These are phyloP conservation scores for Origma solitaria DNA, from an alignment of 2,113 vertebrate species.

Conservation along the genomic window DNA sequence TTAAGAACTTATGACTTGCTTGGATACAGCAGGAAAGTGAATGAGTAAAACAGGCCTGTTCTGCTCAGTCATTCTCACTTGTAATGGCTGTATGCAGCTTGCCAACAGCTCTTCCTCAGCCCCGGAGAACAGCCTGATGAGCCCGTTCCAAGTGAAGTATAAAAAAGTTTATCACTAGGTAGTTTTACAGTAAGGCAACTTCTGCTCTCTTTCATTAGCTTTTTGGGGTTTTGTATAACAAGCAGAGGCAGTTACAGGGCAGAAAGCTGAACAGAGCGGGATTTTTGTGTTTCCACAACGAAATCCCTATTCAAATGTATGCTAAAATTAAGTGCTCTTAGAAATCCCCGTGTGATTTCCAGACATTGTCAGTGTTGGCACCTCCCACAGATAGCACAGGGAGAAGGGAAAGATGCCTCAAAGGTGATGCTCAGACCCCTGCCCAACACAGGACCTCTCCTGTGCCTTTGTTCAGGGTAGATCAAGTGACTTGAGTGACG, in stretches of 20 bases:
- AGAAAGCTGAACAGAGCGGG: background rate
- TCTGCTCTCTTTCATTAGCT: background rate
- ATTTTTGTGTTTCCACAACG: background rate
- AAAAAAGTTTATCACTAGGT: slow-evolving; percentile 34
- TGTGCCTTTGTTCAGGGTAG: rapidly evolving
- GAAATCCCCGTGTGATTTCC: background rate
- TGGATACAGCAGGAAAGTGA: slow-evolving; percentile 33
- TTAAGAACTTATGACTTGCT: slow-evolving; percentile 9
- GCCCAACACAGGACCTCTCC: background rate
- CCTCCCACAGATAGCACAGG: background rate
- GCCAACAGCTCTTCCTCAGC: slow-evolving; percentile 42
- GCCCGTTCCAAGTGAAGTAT: background rate
- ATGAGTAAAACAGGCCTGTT: slow-evolving; percentile 43
- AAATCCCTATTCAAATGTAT: slow-evolving; percentile 28
- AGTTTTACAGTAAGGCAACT: slow-evolving; percentile 1
- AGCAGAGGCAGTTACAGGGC: background rate
- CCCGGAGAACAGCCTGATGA: background rate
- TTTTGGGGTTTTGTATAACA: background rate
- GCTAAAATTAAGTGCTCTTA: background rate
- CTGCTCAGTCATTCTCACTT: slow-evolving; percentile 42
- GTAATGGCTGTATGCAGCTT: background rate
- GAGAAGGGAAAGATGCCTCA: background rate
- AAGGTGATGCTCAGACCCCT: background rate
- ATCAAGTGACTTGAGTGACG: rapidly evolving
- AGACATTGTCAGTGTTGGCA: background rate